Evolutionary conservation across 2,888 invertebrate species (phyloP), one percentile per base, ranked within the genome.

Genomic region (Altica lythri): DNA sequence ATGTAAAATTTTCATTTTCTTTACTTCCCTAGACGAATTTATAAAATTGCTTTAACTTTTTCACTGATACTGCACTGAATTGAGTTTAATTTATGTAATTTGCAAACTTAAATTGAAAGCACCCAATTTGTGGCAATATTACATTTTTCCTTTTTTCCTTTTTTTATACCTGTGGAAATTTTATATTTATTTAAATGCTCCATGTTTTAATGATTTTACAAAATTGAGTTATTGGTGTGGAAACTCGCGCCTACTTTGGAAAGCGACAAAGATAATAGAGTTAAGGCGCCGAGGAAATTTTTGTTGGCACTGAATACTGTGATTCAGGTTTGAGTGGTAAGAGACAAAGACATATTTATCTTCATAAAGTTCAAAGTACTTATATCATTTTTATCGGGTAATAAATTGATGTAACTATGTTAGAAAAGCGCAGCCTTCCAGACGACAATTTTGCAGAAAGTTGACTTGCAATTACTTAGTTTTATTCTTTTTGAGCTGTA

Each of bases 41-140:
- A 29, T 25, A 27, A 49, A 49, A 40, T 30, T 19, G 40, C 40
- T 38, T 38, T 29, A 49, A 40, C 40, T 49, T 49, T 49, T 32
- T 32, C 32, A 9, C 16, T 14, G 32, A 19, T 13, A 32, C 18
- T 40, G 50, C 50, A 27, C 53, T 42, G 55, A 49, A 46, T 47
- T 40, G 47, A 46, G 46, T 45, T 50, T 55, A 59, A 57, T 59
- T 50, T 59, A 52, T 60, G 38, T 62, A 60, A 62, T 62, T 62
- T 60, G 57, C 60, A 62, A 62, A 62, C 50, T 62, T 56, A 62
- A 60, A 62, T 62, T 60, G 61, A 57, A 60, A 60, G 60, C 34
- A 57, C 53, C 59, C 42, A 60, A 42, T 49, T 45, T 27, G 48
- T 47, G 53, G 60, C 60, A 55, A 52, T n/a, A n/a, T n/a, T n/a